Evolutionary conservation across 2,797 vertebrate species (phyloP).

Genomic region (Darevskia nairensis): DNA sequence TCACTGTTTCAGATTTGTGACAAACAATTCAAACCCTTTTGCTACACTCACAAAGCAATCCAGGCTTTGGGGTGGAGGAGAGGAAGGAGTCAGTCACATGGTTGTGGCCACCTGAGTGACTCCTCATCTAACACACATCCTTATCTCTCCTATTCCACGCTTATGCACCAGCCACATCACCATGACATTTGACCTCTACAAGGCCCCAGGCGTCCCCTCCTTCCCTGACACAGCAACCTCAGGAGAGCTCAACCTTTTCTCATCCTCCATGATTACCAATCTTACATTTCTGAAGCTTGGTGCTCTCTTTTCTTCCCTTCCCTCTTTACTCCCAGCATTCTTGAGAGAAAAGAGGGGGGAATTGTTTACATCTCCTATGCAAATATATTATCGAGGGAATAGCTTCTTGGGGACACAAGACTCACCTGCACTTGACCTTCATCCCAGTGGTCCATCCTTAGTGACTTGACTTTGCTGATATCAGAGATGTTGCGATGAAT

Average conservation of each 20-base stretch:
- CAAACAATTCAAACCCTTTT: neutral
- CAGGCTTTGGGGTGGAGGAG: neutral
- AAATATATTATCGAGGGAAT: neutral
- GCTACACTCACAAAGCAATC: neutral
- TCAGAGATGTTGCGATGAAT: constrained; percentile 75
- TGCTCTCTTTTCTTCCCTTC: neutral
- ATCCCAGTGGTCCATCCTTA: constrained; percentile 75
- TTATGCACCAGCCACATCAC: neutral
- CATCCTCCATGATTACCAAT: neutral
- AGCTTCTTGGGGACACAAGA: neutral
- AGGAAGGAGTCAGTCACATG: neutral
- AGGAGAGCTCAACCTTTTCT: neutral
- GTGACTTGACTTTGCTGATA: constrained; percentile 77
- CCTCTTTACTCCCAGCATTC: neutral
- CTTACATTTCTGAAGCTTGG: neutral
- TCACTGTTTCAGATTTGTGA: neutral
- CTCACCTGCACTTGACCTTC: constrained; percentile 77
- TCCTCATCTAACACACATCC: neutral
- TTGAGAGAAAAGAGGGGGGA: neutral
- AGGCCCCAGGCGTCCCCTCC: neutral
- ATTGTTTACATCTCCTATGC: neutral
- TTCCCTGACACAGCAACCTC: neutral
- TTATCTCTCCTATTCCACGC: no score
- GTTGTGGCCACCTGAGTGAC: neutral
- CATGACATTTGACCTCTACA: neutral